A percentile compares a stretch with the other conserved stretches of the same genome.
Conservation (phyloP, 2,888 invertebrate genomes). For the Chrysolina oricalcia region DNA sequence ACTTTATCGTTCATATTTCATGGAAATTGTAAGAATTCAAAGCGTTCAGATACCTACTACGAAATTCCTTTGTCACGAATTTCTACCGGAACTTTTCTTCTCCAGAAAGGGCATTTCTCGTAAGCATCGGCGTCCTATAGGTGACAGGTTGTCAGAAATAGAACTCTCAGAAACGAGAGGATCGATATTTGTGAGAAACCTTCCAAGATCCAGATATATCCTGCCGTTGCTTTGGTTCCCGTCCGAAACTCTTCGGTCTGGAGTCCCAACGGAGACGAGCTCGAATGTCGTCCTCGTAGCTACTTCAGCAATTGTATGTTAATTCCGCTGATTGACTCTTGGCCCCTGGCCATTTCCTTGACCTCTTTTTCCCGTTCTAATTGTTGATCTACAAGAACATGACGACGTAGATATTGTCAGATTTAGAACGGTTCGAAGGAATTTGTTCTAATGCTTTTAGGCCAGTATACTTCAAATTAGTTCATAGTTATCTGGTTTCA, state of each 20-base stretch:
- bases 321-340: conserved; percentile 64
- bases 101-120: no score
- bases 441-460: conserved; percentile 30
- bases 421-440: conserved; percentile 32
- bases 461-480: not conserved
- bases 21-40: no score
- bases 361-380: conserved; percentile 57
- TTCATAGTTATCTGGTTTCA: no score
- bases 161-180: conserved; percentile 41
- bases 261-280: conserved; percentile 27
- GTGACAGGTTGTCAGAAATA: conserved; percentile 56
- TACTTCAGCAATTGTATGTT: conserved; percentile 59
- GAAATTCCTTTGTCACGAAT: no score
- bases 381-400: conserved; percentile 44
- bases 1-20: no score
- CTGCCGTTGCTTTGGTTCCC: conserved; percentile 16
- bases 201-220: conserved; percentile 27
- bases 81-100: no score
- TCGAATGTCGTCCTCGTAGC: conserved; percentile 30
- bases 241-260: conserved; percentile 3
- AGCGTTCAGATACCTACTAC: no score
- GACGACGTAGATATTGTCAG: conserved; percentile 39
- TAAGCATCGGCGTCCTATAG: conserved; percentile 48
- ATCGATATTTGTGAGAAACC: conserved; percentile 53
- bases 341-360: conserved; percentile 64